Base-by-base conservation (phyloP, 2,113 vertebrate species). In the Elachura formosa region DNA sequence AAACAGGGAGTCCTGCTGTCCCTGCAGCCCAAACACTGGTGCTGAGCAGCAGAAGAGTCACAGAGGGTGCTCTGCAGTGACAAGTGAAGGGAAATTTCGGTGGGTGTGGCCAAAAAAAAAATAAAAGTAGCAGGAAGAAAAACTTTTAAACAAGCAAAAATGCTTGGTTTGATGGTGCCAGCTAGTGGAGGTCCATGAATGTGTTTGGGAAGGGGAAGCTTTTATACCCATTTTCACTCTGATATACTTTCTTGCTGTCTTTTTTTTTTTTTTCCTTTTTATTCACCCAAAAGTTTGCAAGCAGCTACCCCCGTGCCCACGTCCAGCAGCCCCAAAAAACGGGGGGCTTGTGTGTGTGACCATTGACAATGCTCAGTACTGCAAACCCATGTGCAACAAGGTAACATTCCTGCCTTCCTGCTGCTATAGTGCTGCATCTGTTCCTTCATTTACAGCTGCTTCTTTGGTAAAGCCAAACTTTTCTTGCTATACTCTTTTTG, bases 351-450 rank as follows among this genome's bases (percentile, higher is more conserved):
- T 87, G 12, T 98, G 98, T 67, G 94, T 93, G 73, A 97, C 94
- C 13, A 66, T 95, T 5, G 68, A 33, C 12, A 20, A 18, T 2
- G 62, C 48, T 14, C 94, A 94, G 56, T 98, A 96, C 97, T 99
- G 98, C 97, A 98, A 98, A 96, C 98, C 98, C 46, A 93, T 98
- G 95, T 98, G 98, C 94, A 98, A 98, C 78, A 1, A 97, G 89
- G 98, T 98, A 96, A 76, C 19, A 14, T 3, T 36, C 14, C 43
- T 10, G 9, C 18, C 40, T 79, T 11, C 10, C 18, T 54, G 23
- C 41, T 56, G 34, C 26, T 59, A 0, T 7, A 13, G 6, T 36
- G 36, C 41, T 75, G 26, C 14, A 31, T 9, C 29, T 72, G 14
- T 23, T 41, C 29, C n/a, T 23, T 69, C 43, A 12, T 36, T 63